phyloP scores from a whole-genome alignment of 2,797 vertebrate genomes.

The Pipistrellus pygmaeus region DNA sequence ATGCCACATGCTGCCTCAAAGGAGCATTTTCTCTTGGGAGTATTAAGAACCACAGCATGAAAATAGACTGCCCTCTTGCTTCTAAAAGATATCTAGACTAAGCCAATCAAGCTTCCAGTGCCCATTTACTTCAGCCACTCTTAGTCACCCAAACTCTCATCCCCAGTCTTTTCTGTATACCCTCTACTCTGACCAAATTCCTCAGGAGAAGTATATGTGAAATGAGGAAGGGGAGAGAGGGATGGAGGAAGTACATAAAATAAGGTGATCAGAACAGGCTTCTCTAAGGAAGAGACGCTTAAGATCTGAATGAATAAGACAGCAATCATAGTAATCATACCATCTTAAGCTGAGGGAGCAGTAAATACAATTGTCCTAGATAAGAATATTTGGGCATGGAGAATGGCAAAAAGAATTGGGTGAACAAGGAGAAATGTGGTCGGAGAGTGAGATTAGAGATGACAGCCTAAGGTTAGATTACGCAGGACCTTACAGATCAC shows the following conservation, averaged over 20 bases:
- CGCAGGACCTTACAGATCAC: neutral
- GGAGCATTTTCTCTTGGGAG: neutral
- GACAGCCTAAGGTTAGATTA: neutral
- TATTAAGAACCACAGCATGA: neutral
- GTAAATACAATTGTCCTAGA: conserved; percentile 16
- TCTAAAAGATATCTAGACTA: conserved; percentile 20
- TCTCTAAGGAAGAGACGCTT: conserved; percentile 51
- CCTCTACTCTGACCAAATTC: conserved; percentile 6
- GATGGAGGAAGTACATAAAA: neutral
- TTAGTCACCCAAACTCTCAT: neutral
- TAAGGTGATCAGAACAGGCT: neutral
- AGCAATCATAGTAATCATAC: neutral
- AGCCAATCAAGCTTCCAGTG: neutral
- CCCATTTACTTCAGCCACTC: neutral
- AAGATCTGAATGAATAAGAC: conserved; percentile 13
- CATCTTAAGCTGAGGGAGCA: conserved; percentile 17
- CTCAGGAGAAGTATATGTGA: neutral
- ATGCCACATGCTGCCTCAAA: neutral
- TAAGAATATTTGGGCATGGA: neutral
- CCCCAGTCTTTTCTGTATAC: neutral
- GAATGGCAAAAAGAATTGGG: conserved; percentile 24
- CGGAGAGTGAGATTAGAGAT: neutral
- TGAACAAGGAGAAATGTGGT: conserved; percentile 18
- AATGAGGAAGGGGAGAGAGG: no score
- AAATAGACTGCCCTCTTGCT: neutral